Evolutionary conservation across 2,888 invertebrate genomes (phyloP), one percentile per base, ranked within the genome.

Genomic region (Conchocele bisecta): DNA sequence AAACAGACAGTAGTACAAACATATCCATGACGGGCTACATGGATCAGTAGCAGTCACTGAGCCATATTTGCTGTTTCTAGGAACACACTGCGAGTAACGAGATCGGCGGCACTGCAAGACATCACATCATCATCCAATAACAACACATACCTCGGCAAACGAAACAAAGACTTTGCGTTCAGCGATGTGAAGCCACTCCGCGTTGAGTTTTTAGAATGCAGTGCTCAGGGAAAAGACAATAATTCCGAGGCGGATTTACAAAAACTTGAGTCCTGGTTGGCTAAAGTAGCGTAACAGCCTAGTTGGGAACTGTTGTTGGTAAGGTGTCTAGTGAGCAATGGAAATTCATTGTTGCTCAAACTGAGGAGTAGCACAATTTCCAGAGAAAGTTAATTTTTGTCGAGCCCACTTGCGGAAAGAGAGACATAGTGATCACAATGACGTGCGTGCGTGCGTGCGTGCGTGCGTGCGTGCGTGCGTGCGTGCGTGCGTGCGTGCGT

Each of bases 91-190:
- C 94, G 97, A 29, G 93, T 95, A 46, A 97, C 97, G 0, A 95
- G 96, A 86, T 94, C 95, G 35, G 96, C 94, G 85, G 95, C 96
- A 84, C 92, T 98, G 26, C 82, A 87, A 41, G 86, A 86, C 20
- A 85, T 79, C 1, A 87, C 86, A 44, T 91, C 92, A 0, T 92
- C 92, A n/a, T 77, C 73, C 29, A 93, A 93, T 84, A 91, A 91
- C 44, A 89, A 92, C 5, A 82, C 83, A 4, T 94, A 93, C 82
- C 92, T 98, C 29, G 97, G 97, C 20, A 95, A 94, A 87, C 64
- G 83, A 31, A 95, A 95, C 58, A 95, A 95, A 87, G 95, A 96
- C 87, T 98, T 98, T 91, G 94, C 95, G 84, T 98, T 98, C 90
- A 92, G 94, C 0, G 95, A 96, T 82, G 91, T 97, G 13, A 92